phyloP scores from a whole-genome alignment of 1,140 invertebrate genomes.

The Papilio xuthus region DNA sequence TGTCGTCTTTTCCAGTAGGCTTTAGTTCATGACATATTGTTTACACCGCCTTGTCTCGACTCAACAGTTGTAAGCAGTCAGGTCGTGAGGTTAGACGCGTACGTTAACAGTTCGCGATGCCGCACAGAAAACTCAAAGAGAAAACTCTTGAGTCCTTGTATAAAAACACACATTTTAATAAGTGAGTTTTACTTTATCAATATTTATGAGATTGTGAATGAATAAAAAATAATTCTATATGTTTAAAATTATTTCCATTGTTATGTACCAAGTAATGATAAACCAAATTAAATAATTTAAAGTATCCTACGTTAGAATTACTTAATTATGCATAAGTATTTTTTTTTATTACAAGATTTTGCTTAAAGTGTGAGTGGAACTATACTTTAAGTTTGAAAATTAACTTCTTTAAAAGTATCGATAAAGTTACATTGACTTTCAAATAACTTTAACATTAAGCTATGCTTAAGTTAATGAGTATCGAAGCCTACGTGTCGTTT shows the following conservation, averaged over 20 bases:
- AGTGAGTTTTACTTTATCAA: conserved; percentile 54
- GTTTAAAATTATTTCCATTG: background rate
- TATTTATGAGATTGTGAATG: background rate
- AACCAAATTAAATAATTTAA: background rate
- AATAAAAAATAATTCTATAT: background rate
- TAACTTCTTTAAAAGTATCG: background rate
- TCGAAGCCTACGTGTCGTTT: background rate
- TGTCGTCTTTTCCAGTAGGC: background rate
- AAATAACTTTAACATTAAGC: conserved; percentile 9
- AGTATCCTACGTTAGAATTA: too few species aligned
- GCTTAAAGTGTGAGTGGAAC: background rate
- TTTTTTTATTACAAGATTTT: too few species aligned
- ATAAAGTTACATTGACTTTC: background rate
- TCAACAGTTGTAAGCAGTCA: conserved; percentile 40
- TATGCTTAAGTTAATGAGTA: background rate
- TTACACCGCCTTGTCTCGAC: conserved; percentile 20
- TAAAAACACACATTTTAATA: conserved; percentile 64
- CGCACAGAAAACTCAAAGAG: conserved; percentile 66
- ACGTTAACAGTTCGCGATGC: conserved; percentile 46
- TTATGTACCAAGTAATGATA: background rate
- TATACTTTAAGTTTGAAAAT: background rate
- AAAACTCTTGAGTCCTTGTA: conserved; percentile 62
- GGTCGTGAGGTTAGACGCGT: conserved; percentile 28
- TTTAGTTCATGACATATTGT: conserved; percentile 22
- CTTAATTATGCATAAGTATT: too few species aligned